phyloP scores from a whole-genome alignment of 2,888 invertebrate genomes.

The Chymomyza caudatula region DNA sequence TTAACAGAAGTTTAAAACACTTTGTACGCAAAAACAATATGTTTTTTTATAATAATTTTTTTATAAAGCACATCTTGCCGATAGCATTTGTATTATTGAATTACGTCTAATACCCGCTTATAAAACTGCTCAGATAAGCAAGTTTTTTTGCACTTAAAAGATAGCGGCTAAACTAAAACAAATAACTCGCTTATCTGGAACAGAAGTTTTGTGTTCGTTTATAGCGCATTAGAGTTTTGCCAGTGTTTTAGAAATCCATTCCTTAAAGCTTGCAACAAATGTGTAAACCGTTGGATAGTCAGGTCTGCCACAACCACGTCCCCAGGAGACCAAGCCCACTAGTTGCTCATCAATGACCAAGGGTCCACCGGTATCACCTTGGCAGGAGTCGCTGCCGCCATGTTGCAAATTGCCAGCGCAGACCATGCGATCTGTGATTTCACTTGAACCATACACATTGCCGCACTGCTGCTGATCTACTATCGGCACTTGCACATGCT shows the following conservation, averaged over 20 bases:
- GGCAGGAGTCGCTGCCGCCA: conserved; percentile 78
- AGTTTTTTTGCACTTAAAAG: not conserved
- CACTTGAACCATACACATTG: conserved; percentile 77
- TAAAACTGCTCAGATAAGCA: not conserved
- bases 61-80: no score
- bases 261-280: conserved; percentile 63
- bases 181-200: not conserved
- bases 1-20: no score
- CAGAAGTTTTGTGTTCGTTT: not conserved
- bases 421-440: conserved; percentile 79
- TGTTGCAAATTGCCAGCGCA: conserved; percentile 79
- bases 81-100: not conserved
- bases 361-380: conserved; percentile 77
- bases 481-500: conserved; percentile 79
- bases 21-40: not conserved
- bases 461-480: conserved; percentile 78
- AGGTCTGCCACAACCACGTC: conserved; percentile 78
- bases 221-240: conserved; percentile 1
- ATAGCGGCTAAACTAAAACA: not conserved
- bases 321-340: conserved; percentile 79
- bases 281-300: conserved; percentile 79
- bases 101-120: not conserved
- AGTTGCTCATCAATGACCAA: conserved; percentile 62
- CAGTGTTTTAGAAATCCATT: conserved; percentile 70
- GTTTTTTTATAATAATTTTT: not conserved